These are phyloP conservation scores for Chrysolina haemoptera DNA, from an alignment of 2,888 invertebrate genomes.

Conservation along the genomic window DNA sequence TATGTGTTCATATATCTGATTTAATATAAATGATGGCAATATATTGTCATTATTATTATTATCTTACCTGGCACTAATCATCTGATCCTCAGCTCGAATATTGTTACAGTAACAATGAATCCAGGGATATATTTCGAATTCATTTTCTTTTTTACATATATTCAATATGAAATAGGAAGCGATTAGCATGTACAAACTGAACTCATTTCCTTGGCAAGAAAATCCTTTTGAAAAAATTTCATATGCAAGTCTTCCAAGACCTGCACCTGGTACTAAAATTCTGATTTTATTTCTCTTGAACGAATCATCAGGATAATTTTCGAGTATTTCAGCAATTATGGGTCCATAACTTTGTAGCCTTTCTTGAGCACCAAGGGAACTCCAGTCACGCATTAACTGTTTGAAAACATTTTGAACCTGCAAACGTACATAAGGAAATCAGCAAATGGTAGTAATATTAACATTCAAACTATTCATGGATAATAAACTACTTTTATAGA, in stretches of 20 bases:
- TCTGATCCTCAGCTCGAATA: conserved; percentile 85
- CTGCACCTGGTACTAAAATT: conserved; percentile 96
- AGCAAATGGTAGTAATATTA: not conserved
- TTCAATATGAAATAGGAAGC: conserved; percentile 97
- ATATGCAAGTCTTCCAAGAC: conserved; percentile 93
- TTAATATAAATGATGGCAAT: no score
- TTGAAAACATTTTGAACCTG: conserved; percentile 91
- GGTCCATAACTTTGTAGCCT: conserved; percentile 90
- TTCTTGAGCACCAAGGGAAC: conserved; percentile 85
- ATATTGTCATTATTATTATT: no score
- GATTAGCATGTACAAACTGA: conserved; percentile 97
- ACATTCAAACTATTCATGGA: no score
- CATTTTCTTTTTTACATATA: conserved; percentile 81
- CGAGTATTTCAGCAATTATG: conserved; percentile 88
- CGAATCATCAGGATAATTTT: conserved; percentile 79
- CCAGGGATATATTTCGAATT: conserved; percentile 92
- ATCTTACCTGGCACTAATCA: conserved; percentile 74
- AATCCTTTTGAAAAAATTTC: conserved; percentile 93
- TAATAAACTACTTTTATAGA: no score
- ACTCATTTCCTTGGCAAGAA: conserved; percentile 97
- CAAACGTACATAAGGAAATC: conserved; percentile 7
- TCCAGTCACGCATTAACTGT: conserved; percentile 98
- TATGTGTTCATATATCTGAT: no score
- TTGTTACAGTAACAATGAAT: conserved; percentile 96
- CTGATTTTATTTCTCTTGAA: conserved; percentile 76